Evolutionary conservation across 2,888 invertebrate species (phyloP), one percentile per base, ranked within the genome.

Genomic region (Agrypnus murinus): DNA sequence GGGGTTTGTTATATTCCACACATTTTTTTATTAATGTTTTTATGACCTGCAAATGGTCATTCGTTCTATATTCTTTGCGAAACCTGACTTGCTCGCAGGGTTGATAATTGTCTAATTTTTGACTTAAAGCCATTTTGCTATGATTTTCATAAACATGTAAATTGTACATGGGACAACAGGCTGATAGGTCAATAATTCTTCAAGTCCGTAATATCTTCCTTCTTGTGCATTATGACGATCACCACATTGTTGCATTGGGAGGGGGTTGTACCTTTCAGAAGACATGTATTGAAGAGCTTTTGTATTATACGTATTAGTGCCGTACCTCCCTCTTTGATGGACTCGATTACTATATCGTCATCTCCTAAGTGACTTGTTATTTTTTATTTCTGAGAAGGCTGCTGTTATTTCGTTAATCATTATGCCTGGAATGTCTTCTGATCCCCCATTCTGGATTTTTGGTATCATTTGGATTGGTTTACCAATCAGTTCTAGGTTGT

Each of bases 171-270:
- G n/a, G n/a, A n/a, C n/a, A n/a, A n/a, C n/a, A n/a, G n/a, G n/a
- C n/a, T n/a, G n/a, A n/a, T n/a, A n/a, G n/a, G n/a, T n/a, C n/a
- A n/a, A n/a, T n/a, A n/a, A n/a, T n/a, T 45, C 45, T 9, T 15
- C 15, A 45, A 45, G 9, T 45, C 45, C 45, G 15, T 15, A 45
- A 45, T 45, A 14, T 45, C 9, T 45, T 15, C 45, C 12, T 45
- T 45, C 15, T 45, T 45, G 45, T 45, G 45, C 15, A 45, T 45
- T 45, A 45, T 45, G 45, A 15, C 15, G 45, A 45, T 45, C 6
- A 14, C 45, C 2, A 15, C 45, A 45, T 15, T 12, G 45, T 15
- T 4, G 15, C 45, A 45, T 45, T 45, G 45, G 45, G 45, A 45
- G 15, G 45, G 15, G 15, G 45, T 45, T 45, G 15, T 45, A 45